Evolutionary conservation across 2,113 vertebrate species (phyloP), one percentile per base, ranked within the genome.

Genomic region (Noctilio leporinus): DNA sequence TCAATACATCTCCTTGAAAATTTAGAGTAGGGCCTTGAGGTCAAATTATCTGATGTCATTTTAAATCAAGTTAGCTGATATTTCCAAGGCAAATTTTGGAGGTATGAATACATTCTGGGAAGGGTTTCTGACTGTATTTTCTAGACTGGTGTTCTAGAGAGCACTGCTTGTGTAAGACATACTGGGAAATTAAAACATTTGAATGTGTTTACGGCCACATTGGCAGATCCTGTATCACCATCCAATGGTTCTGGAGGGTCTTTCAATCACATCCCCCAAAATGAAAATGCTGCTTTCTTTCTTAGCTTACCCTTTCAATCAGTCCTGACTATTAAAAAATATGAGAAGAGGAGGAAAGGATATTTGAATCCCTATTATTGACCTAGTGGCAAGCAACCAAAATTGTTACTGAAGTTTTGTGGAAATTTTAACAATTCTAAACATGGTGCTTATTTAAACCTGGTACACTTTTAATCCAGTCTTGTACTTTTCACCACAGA

Each of bases 351-450:
- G 22, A 35, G 4, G 30, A 40, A 55, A 3, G 53, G 5, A 38
- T 59, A 67, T 64, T 67, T 64, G n/a, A 88, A 82, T 35, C 53
- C 57, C 20, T 72, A 38, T 55, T 72, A 4, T 78, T 19, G 22
- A 93, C 28, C 67, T 55, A 35, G 40, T 94, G 57, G 17, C 47
- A 82, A 70, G 57, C 49, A 72, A 77, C 53, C 43, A 91, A 85
- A 87, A 72, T 16, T 30, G 16, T 51, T 65, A 62, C n/a, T 33
- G 82, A 43, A 85, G 16, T 86, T 83, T 4, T 43, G 33, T 93
- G n/a, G 78, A 89, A 77, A 91, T 86, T 76, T 85, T 78, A 82
- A 84, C 91, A 57, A 76, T 83, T 83, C 30, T 62, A 82, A 94
- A 88, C 30, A 40, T 38, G 65, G 19, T 88, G 30, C 19, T 1